These are phyloP conservation scores for Melanargia galathea DNA, from an alignment of 2,888 invertebrate species.

Conservation along the genomic window DNA sequence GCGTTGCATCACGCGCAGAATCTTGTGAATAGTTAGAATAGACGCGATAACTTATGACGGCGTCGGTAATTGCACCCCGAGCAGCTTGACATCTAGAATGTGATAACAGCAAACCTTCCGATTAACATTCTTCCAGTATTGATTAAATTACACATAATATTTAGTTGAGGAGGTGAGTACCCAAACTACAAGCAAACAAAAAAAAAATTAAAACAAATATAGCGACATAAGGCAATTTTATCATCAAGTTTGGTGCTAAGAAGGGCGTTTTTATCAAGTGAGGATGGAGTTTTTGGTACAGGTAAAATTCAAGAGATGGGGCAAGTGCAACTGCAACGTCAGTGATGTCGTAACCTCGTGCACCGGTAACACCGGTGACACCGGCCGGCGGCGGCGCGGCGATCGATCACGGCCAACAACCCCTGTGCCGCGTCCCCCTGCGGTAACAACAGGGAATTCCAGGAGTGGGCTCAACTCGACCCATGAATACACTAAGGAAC, in stretches of 20 bases:
- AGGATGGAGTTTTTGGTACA: neutral
- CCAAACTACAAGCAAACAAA: neutral
- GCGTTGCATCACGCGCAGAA: neutral
- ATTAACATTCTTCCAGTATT: neutral
- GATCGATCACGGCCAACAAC: conserved; percentile 80
- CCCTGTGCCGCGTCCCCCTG: conserved; percentile 68
- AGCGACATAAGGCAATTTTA: neutral
- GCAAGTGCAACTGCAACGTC: conserved; percentile 56
- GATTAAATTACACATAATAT: neutral
- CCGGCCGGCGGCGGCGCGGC: conserved; percentile 54
- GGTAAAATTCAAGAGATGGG: neutral
- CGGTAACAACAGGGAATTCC: conserved; percentile 78
- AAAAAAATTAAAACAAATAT: neutral
- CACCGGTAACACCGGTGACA: conserved; percentile 66
- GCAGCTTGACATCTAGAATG: neutral
- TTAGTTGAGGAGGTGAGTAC: neutral
- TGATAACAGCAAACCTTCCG: neutral
- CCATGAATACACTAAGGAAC: conserved; percentile 53
- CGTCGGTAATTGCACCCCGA: neutral
- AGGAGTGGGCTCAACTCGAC: conserved; percentile 58
- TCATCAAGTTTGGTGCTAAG: neutral
- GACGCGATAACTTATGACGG: neutral
- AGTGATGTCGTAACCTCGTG: conserved; percentile 68
- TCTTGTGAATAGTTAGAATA: neutral
- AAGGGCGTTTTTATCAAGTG: neutral